phyloP scores from a whole-genome alignment of 1,140 invertebrate genomes.

The Leucophenga varia region DNA sequence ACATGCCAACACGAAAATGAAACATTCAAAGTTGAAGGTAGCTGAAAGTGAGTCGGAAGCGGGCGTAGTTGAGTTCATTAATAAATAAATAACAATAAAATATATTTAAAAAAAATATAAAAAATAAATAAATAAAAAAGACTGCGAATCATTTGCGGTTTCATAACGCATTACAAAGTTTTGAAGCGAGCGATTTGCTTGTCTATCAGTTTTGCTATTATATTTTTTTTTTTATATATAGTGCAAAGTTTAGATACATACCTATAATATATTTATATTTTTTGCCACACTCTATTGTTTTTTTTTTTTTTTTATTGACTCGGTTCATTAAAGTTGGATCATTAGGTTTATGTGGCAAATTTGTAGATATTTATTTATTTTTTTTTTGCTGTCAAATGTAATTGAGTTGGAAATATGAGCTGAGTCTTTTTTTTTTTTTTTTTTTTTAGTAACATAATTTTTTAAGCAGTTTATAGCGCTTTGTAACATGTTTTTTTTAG shows the following conservation, averaged over 20 bases:
- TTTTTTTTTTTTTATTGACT: neutral
- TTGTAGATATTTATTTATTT: neutral
- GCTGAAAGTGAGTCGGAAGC: too few species aligned
- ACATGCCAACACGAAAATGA: too few species aligned
- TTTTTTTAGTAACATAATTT: neutral
- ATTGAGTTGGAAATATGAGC: too few species aligned
- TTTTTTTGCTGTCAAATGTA: too few species aligned
- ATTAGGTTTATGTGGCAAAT: slow-evolving; percentile 6
- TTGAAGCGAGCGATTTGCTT: too few species aligned
- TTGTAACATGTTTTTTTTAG: too few species aligned
- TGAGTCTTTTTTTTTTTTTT: slow-evolving; percentile 1
- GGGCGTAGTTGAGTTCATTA: neutral
- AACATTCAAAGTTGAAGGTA: too few species aligned
- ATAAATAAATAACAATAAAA: neutral
- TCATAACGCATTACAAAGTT: slow-evolving; percentile 18
- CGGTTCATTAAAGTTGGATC: too few species aligned
- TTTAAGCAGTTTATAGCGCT: neutral
- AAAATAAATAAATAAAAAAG: slow-evolving; percentile 17
- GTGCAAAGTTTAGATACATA: too few species aligned
- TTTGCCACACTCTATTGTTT: neutral
- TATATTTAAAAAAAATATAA: neutral
- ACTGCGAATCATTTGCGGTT: slow-evolving; percentile 6
- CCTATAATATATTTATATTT: too few species aligned
- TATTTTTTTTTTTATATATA: too few species aligned
- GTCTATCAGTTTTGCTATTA: too few species aligned